Conservation (phyloP, 2,113 vertebrate species). For the Ictidomys tridecemlineatus region DNA sequence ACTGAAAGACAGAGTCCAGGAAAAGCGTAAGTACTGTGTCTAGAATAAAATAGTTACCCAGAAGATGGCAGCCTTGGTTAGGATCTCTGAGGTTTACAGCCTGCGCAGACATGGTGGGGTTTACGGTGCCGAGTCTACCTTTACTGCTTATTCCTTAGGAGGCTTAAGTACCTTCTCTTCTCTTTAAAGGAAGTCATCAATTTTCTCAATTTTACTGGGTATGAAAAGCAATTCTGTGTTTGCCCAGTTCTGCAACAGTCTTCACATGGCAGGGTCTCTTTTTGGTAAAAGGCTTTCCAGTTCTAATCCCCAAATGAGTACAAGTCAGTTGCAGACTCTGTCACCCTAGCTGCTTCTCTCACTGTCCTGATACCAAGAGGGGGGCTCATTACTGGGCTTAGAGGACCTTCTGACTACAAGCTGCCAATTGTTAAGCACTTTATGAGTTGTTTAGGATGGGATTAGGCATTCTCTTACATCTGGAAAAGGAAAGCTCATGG, state of each 20-base stretch:
- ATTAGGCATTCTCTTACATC: neutral
- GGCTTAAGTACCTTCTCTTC: neutral
- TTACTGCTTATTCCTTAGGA: neutral
- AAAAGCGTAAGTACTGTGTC: neutral
- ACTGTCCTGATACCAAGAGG: neutral
- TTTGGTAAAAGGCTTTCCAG: neutral
- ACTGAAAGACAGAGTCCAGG: neutral
- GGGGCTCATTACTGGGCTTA: neutral
- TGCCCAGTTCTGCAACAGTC: neutral
- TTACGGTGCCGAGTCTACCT: neutral
- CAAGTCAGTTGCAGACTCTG: neutral
- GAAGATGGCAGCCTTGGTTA: neutral
- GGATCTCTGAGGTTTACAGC: neutral
- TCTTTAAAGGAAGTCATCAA: neutral
- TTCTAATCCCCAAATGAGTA: neutral
- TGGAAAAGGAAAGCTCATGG: conserved; percentile 31
- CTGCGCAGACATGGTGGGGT: neutral
- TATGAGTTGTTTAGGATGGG: neutral
- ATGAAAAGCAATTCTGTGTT: neutral
- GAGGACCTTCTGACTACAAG: neutral
- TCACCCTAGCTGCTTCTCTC: neutral
- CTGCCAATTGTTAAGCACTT: neutral
- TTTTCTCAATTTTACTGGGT: neutral
- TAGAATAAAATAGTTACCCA: neutral
- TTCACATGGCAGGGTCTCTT: neutral